Evolutionary conservation across 2,888 invertebrate species (phyloP).

Genomic region (Lasioglossum malachurum): DNA sequence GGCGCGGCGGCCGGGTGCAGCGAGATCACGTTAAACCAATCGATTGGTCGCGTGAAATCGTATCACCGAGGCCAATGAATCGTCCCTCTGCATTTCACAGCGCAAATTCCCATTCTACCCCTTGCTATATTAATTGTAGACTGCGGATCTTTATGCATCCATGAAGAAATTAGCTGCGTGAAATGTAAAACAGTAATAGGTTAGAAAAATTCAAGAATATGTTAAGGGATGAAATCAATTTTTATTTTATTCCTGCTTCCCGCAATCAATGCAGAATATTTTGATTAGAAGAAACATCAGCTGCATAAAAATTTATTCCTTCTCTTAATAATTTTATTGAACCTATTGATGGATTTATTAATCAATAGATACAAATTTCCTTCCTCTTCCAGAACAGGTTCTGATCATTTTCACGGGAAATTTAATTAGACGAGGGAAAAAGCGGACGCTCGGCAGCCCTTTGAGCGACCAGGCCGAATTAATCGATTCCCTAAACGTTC

Average conservation of each 20-base stretch:
- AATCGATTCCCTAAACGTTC: background rate
- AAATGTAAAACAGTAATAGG: too few relatives aligned
- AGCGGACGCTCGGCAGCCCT: background rate
- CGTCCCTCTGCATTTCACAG: background rate
- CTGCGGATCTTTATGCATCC: too few relatives aligned
- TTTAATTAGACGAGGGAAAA: background rate
- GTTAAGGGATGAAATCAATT: too few relatives aligned
- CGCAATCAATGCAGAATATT: too few relatives aligned
- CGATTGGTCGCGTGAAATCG: slow-evolving; percentile 24
- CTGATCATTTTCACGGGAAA: background rate
- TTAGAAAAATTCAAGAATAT: too few relatives aligned
- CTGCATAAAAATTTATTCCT: too few relatives aligned
- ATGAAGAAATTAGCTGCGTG: too few relatives aligned
- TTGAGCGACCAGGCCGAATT: background rate
- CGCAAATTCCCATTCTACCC: background rate
- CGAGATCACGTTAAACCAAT: slow-evolving; percentile 22
- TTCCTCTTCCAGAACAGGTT: background rate
- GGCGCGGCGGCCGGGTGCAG: background rate
- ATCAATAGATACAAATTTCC: background rate
- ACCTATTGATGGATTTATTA: too few relatives aligned
- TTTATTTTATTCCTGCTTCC: too few relatives aligned
- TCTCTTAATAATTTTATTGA: too few relatives aligned
- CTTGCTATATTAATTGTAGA: too few relatives aligned
- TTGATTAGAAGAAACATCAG: too few relatives aligned
- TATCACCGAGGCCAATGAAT: background rate